phyloP scores from a whole-genome alignment of 1,140 invertebrate species.

The Ylistrum balloti region DNA sequence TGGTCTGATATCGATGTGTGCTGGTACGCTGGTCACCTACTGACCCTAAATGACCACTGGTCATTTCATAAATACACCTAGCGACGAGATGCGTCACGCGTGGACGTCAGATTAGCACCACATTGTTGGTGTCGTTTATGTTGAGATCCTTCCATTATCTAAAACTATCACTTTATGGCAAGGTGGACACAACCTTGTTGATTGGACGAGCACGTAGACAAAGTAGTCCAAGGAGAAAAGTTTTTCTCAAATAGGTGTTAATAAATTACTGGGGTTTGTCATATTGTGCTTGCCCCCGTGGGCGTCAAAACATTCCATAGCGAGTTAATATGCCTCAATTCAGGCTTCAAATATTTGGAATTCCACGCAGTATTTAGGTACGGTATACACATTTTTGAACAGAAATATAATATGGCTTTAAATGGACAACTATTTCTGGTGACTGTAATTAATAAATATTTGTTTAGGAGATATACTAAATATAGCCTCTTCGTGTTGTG shows the following conservation, averaged over 20 bases:
- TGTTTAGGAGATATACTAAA: slow-evolving; percentile 16
- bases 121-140: background rate
- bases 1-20: background rate
- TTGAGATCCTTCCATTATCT: background rate
- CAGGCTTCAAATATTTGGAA: background rate
- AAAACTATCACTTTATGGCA: background rate
- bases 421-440: background rate
- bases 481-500: background rate
- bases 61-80: slow-evolving; percentile 17
- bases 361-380: background rate
- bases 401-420: background rate
- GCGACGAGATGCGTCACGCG: background rate
- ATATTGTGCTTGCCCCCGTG: background rate
- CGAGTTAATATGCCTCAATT: background rate
- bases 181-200: background rate
- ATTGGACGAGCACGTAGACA: background rate
- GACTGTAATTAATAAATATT: background rate
- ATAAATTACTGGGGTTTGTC: background rate
- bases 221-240: background rate
- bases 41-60: background rate
- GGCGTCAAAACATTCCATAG: slow-evolving; percentile 17
- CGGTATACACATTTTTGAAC: background rate
- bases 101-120: background rate
- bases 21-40: background rate
- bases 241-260: background rate